Percentiles rank a stretch among this genome's conserved stretches.
Conservation (phyloP, 1,140 invertebrate genomes). For the Apolygus lucorum region DNA sequence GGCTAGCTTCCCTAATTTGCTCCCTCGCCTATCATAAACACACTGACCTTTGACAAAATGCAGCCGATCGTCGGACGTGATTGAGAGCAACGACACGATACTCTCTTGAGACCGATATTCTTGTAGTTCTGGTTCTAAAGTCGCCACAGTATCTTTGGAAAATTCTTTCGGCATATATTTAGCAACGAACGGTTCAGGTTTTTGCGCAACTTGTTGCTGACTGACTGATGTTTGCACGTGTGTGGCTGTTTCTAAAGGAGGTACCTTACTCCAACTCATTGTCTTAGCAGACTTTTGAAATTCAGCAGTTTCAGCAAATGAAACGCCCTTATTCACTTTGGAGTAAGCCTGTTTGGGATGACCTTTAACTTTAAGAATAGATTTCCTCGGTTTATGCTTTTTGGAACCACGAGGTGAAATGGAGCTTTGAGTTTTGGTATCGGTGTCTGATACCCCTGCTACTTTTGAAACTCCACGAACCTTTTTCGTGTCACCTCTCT, state of each 20-base stretch:
- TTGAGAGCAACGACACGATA: not conserved
- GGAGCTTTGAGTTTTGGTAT: too few species aligned
- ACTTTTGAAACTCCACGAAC: too few species aligned
- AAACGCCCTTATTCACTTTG: not conserved
- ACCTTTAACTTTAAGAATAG: not conserved
- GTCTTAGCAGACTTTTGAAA: not conserved
- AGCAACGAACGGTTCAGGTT: too few species aligned
- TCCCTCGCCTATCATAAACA: not conserved
- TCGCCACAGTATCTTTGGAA: too few species aligned
- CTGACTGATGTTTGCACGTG: too few species aligned
- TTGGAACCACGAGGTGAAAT: too few species aligned
- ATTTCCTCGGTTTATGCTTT: not conserved
- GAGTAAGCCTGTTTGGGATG: too few species aligned
- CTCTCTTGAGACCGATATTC: not conserved
- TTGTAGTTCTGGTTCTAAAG: not conserved
- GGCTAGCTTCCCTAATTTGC: not conserved
- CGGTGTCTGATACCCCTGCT: too few species aligned
- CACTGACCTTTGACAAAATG: not conserved
- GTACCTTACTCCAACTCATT: too few species aligned
- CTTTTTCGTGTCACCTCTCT: not conserved
- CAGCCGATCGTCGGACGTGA: not conserved
- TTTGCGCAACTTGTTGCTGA: too few species aligned
- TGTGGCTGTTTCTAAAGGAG: too few species aligned
- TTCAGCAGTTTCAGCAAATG: not conserved
- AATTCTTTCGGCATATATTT: too few species aligned